A percentile compares a stretch with the other conserved stretches of the same genome.
These are phyloP conservation scores for Empis livida DNA, from an alignment of 2,888 invertebrate genomes.

Conservation along the genomic window DNA sequence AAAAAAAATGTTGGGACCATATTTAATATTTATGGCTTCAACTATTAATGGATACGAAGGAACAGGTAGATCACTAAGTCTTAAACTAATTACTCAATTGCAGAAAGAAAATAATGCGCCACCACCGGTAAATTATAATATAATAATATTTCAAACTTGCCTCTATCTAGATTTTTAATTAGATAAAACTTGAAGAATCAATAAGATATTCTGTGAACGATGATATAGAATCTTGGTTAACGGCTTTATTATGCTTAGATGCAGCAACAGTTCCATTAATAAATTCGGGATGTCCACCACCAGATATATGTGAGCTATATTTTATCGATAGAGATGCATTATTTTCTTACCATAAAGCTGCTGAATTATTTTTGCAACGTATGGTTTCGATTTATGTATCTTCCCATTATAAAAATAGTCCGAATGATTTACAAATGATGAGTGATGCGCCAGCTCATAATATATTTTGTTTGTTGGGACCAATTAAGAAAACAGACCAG, in stretches of 20 bases:
- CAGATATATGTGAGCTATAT: slow-evolving; percentile 77
- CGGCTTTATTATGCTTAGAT: slow-evolving; percentile 81
- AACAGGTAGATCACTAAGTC: slow-evolving; percentile 87
- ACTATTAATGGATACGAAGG: slow-evolving; percentile 98
- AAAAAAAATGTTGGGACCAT: slow-evolving; percentile 77
- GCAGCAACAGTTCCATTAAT: slow-evolving; percentile 52
- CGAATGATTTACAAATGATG: slow-evolving; percentile 96
- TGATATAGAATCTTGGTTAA: slow-evolving; percentile 83
- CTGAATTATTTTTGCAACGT: slow-evolving; percentile 82
- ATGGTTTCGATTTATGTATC: slow-evolving; percentile 90
- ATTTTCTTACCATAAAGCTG: slow-evolving; percentile 92
- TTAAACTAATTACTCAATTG: slow-evolving; percentile 88
- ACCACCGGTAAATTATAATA: slow-evolving; percentile 39
- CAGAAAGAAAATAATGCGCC: slow-evolving; percentile 47
- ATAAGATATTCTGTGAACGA: slow-evolving; percentile 87
- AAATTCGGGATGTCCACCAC: slow-evolving; percentile 73
- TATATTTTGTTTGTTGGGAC: slow-evolving; percentile 85
- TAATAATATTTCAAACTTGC: slow-evolving; percentile 49
- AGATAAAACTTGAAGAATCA: slow-evolving; percentile 81
- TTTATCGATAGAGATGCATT: slow-evolving; percentile 83
- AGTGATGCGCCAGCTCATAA: slow-evolving; percentile 98
- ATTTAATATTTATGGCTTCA: slow-evolving; percentile 88
- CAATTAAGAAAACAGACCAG: slow-evolving; percentile 57
- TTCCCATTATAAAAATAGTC: slow-evolving; percentile 98
- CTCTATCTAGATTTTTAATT: slow-evolving; percentile 11